phyloP scores from a whole-genome alignment of 1,140 invertebrate species.

The Drosophila watanabei region DNA sequence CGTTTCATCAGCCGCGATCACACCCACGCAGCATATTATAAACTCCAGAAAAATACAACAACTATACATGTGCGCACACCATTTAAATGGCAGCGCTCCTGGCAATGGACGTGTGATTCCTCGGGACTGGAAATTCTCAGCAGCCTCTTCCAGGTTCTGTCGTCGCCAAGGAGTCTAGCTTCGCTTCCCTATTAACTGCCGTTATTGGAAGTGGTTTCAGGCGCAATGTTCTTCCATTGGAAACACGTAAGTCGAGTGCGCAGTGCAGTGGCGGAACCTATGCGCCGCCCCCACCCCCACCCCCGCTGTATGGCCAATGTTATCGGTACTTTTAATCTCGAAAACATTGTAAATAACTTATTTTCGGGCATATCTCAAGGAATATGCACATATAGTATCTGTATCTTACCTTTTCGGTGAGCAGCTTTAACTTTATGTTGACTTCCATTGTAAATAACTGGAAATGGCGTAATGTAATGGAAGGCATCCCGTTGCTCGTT shows the following conservation, averaged over 20 bases:
- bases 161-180: neutral
- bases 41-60: neutral
- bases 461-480: neutral
- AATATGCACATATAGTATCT: neutral
- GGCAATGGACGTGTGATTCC: constrained; percentile 37
- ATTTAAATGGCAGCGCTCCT: constrained; percentile 26
- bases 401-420: neutral
- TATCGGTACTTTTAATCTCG: constrained; percentile 15
- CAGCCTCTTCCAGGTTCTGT: neutral
- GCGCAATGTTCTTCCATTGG: constrained; percentile 1
- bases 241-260: constrained; percentile 67
- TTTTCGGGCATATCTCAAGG: neutral
- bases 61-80: constrained; percentile 30
- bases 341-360: constrained; percentile 26
- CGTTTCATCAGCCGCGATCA: neutral
- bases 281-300: neutral
- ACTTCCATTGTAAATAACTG: neutral
- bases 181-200: neutral
- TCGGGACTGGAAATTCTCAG: neutral
- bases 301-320: neutral
- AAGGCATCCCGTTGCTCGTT: neutral
- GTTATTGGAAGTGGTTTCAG: neutral
- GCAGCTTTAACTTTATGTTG: neutral
- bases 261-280: constrained; percentile 28
- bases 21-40: neutral